Evolutionary conservation across 2,113 vertebrate species (phyloP).

Genomic region (Phalacrocorax carbo): DNA sequence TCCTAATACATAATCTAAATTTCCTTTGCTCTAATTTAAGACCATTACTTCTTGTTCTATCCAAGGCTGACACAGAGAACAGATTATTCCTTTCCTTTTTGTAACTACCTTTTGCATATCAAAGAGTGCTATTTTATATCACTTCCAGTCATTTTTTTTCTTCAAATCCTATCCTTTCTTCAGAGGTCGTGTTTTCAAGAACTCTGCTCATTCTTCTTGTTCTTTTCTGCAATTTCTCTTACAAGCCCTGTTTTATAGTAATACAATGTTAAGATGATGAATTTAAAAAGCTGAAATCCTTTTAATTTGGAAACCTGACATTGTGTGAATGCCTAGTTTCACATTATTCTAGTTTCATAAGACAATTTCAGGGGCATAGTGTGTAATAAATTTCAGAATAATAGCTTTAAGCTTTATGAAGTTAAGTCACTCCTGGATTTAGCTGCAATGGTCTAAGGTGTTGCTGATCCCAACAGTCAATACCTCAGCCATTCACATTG

Average conservation of each 20-base stretch:
- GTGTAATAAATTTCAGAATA: conserved; percentile 23
- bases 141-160: conserved; percentile 32
- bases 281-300: conserved; percentile 24
- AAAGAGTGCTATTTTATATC: conserved; percentile 51
- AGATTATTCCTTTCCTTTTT: conserved; percentile 53
- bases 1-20: conserved; percentile 59
- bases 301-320: conserved; percentile 37
- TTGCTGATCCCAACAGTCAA: background rate
- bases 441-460: background rate
- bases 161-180: conserved; percentile 24
- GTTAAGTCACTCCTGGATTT: background rate
- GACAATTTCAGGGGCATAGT: conserved; percentile 2
- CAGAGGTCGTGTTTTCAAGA: conserved; percentile 50
- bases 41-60: conserved; percentile 56
- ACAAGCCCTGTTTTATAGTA: background rate
- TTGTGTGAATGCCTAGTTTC: background rate
- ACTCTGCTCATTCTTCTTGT: conserved; percentile 37
- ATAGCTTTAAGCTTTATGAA: conserved; percentile 3
- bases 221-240: conserved; percentile 42
- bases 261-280: conserved; percentile 12
- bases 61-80: conserved; percentile 50
- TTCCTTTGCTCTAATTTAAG: conserved; percentile 58
- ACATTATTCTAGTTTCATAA: background rate
- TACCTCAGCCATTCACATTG: background rate
- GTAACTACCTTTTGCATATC: conserved; percentile 49